Percentiles rank a stretch among this genome's conserved stretches.
Conservation (phyloP, 1,140 invertebrate genomes). For the Pseudomyrmex gracilis region DNA sequence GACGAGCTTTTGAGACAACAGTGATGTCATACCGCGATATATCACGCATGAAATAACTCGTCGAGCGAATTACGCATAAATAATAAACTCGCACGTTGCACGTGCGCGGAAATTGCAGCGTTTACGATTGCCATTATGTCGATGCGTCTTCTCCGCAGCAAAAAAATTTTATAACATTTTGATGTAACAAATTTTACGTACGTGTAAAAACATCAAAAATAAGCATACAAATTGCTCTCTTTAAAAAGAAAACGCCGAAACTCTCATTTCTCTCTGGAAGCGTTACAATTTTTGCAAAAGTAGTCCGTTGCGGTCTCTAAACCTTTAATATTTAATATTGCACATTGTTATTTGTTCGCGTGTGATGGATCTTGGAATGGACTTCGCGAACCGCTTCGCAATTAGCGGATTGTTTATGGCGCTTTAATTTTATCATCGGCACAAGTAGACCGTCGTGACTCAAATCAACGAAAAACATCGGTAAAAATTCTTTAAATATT, state of each 20-base stretch:
- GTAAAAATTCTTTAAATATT: slow-evolving; percentile 6
- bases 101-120: neutral
- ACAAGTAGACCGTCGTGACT: slow-evolving; percentile 32
- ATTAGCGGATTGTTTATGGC: too few relatives aligned
- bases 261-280: too few relatives aligned
- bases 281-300: neutral
- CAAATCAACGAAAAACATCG: neutral
- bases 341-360: neutral
- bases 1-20: slow-evolving; percentile 65
- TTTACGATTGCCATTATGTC: neutral
- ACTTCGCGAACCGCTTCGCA: too few relatives aligned
- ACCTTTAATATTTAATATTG: too few relatives aligned
- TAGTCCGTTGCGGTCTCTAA: too few relatives aligned
- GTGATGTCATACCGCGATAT: slow-evolving; percentile 64
- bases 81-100: slow-evolving; percentile 13
- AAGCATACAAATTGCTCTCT: too few relatives aligned
- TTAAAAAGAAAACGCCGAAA: too few relatives aligned
- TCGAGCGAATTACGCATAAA: slow-evolving; percentile 40
- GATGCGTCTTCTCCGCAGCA: neutral
- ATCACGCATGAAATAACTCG: slow-evolving; percentile 34
- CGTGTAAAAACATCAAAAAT: too few relatives aligned
- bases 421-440: neutral
- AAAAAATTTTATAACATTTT: neutral
- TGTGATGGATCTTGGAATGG: too few relatives aligned
- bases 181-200: neutral